phyloP scores from a whole-genome alignment of 2,888 invertebrate species.

The Agriotes lineatus region DNA sequence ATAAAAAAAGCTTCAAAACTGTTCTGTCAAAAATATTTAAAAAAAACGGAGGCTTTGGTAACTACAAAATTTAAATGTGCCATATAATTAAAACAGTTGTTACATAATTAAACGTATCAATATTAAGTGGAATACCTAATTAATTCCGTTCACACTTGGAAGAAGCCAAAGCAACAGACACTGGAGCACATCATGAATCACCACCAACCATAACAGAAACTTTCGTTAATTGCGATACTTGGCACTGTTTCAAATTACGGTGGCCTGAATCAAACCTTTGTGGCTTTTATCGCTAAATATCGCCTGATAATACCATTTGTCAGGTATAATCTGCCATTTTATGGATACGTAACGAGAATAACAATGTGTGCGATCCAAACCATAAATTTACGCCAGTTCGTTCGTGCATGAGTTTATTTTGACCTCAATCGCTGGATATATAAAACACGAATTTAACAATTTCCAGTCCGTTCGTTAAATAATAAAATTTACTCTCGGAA shows the following conservation, averaged over 20 bases:
- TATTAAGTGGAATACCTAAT: neutral
- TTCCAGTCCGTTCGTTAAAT: slow-evolving; percentile 5
- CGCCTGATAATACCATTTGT: slow-evolving; percentile 15
- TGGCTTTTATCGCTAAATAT: slow-evolving; percentile 12
- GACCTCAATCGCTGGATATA: no score
- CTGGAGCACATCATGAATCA: neutral
- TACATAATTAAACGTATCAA: no score
- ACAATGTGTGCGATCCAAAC: no score
- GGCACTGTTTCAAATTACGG: neutral
- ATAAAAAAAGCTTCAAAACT: no score
- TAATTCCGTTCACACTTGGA: slow-evolving; percentile 1
- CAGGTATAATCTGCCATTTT: slow-evolving; percentile 11
- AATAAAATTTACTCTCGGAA: no score
- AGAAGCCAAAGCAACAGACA: neutral
- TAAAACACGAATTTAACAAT: no score
- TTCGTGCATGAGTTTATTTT: no score
- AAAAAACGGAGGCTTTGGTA: no score
- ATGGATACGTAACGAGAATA: neutral
- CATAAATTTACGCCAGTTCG: no score
- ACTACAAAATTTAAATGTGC: no score
- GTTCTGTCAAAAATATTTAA: no score
- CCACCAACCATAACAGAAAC: slow-evolving; percentile 13
- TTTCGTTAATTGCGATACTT: slow-evolving; percentile 6
- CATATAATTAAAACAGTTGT: no score
- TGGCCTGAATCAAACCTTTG: neutral